These are phyloP conservation scores for Agrochola lychnidis DNA, from an alignment of 2,888 invertebrate species.

Conservation along the genomic window DNA sequence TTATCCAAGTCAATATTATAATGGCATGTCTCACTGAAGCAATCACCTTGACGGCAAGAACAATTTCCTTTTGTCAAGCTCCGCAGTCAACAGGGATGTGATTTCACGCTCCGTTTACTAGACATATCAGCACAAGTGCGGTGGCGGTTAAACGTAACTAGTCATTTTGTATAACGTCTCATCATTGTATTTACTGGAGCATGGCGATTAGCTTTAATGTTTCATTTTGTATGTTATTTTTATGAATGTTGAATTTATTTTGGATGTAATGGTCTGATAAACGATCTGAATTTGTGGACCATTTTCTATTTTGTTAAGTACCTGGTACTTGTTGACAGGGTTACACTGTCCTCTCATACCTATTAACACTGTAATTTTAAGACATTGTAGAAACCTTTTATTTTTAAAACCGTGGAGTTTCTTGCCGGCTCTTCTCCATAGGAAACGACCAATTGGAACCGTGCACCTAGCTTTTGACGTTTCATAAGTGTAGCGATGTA, in stretches of 20 bases:
- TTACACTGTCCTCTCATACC: no score
- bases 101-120: slow-evolving; percentile 77
- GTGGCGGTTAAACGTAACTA: slow-evolving; percentile 58
- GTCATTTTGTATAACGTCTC: slow-evolving; percentile 53
- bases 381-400: no score
- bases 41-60: slow-evolving; percentile 73
- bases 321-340: no score
- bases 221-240: neutral
- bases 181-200: slow-evolving; percentile 56
- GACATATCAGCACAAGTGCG: slow-evolving; percentile 66
- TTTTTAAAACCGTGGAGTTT: no score
- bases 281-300: no score
- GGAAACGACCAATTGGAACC: no score
- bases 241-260: neutral
- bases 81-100: slow-evolving; percentile 75
- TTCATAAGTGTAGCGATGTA: no score
- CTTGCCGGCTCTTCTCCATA: no score
- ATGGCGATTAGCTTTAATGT: slow-evolving; percentile 25
- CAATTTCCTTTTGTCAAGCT: slow-evolving; percentile 77
- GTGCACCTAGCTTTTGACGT: no score
- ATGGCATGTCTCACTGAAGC: slow-evolving; percentile 68
- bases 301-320: no score
- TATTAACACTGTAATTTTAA: no score
- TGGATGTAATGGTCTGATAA: neutral
- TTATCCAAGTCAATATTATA: slow-evolving; percentile 59